phyloP scores from a whole-genome alignment of 2,113 vertebrate genomes.

The Kobus ellipsiprymnus region DNA sequence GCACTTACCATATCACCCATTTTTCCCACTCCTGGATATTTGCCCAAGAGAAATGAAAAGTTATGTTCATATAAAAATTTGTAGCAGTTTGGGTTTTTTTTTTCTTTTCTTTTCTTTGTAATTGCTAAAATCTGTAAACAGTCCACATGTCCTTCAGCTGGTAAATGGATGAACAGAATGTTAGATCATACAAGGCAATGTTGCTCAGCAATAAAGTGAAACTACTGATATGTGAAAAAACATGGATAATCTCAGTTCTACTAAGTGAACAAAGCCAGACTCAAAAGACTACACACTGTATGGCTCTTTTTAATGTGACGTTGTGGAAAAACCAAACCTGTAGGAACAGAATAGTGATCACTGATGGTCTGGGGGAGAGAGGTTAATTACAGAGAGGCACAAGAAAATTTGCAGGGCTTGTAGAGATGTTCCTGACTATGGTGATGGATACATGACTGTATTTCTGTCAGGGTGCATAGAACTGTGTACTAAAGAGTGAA shows the following conservation, averaged over 20 bases:
- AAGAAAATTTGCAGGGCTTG: neutral
- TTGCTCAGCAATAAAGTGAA: neutral
- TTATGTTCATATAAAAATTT: neutral
- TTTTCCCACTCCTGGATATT: neutral
- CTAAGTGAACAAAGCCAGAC: neutral
- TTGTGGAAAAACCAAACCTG: neutral
- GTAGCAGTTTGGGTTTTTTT: neutral
- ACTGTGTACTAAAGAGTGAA: neutral
- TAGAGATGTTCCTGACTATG: neutral
- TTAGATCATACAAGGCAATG: neutral
- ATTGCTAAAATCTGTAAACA: neutral
- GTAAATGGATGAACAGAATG: neutral
- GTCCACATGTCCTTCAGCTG: neutral
- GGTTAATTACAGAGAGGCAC: neutral
- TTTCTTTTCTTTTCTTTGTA: neutral
- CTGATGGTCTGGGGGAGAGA: neutral
- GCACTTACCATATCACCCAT: neutral
- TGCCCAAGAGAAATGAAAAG: neutral
- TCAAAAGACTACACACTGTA: neutral
- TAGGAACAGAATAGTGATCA: neutral
- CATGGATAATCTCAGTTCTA: neutral
- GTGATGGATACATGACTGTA: neutral
- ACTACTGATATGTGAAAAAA: neutral
- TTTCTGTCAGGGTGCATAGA: neutral
- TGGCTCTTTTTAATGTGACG: neutral